Evolutionary conservation across 2,888 invertebrate species (phyloP).

Genomic region (Nymphalis polychloros): DNA sequence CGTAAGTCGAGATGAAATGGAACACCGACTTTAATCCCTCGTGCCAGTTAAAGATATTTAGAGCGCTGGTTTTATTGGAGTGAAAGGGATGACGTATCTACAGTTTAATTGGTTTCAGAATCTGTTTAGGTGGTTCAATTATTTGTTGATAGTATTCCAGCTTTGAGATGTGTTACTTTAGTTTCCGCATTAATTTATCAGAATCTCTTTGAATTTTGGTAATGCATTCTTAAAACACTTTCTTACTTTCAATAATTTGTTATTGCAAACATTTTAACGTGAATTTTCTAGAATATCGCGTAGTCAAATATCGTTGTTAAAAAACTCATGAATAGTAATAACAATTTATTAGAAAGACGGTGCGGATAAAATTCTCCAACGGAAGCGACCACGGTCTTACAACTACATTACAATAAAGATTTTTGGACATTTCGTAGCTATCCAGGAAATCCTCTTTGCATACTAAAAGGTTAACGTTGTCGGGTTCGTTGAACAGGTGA

Average conservation of each 20-base stretch:
- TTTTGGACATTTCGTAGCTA: slow-evolving; percentile 35
- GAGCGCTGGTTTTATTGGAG: background rate
- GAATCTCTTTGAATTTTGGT: no score
- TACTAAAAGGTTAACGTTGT: slow-evolving; percentile 45
- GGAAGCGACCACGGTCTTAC: slow-evolving; percentile 22
- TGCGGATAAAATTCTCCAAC: slow-evolving; percentile 19
- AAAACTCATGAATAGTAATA: slow-evolving; percentile 10
- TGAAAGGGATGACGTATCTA: background rate
- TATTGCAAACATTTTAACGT: no score
- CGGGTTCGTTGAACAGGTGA: slow-evolving; percentile 40
- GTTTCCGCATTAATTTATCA: no score
- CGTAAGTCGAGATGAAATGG: slow-evolving; percentile 19
- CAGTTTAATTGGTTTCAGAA: no score
- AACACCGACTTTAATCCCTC: slow-evolving; percentile 24
- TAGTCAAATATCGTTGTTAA: background rate
- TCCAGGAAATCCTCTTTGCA: slow-evolving; percentile 43
- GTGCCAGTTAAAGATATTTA: slow-evolving; percentile 23
- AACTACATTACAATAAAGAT: slow-evolving; percentile 32
- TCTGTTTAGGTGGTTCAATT: no score
- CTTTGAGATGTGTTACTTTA: no score
- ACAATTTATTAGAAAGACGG: slow-evolving; percentile 20
- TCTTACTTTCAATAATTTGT: no score
- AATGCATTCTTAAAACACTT: no score
- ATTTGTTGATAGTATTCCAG: no score
- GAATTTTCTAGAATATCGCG: background rate